Evolutionary conservation across 1,140 invertebrate genomes (phyloP), one percentile per base, ranked within the genome.

Genomic region (Dinoponera quadriceps): DNA sequence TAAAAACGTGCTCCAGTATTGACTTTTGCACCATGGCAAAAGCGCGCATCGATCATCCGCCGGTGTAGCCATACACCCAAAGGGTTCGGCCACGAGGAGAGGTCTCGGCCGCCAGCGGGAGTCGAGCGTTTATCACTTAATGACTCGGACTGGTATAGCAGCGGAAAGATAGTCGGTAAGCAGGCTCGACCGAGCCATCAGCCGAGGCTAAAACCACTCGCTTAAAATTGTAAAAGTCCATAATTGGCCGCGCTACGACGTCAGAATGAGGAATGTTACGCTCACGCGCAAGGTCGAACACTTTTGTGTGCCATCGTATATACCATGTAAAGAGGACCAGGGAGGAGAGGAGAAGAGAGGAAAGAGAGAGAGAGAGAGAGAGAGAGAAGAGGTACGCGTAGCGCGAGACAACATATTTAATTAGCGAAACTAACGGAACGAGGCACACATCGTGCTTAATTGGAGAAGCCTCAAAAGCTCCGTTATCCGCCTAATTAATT

Each of bases 101-200:
- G 57, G 77, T 71, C 74, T 60, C 44, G 20, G 63, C 48, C 83
- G 54, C 77, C 75, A 75, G 77, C 85, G 83, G 71, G 85, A 72
- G 77, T 81, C 71, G 29, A 72, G 49, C 71, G 83, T 87, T 87
- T 78, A 82, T 85, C 83, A 71, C 80, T 87, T 87, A 87, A 85
- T 87, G 83, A 87, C 78, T 82, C 57, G 62, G 71, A 71, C 57
- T 62, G 57, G 51, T 60, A 14, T 51, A 55, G 63, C 33, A n/a
- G 51, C 20, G 38, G 49, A 62, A 65, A 75, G 59, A 81, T 74
- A 55, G 44, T 77, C 55, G 68, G 65, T 84, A 68, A 55, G 27
- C 74, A 55, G 44, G 62, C 62, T 73, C 65, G 55, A 55, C 85
- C 68, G 71, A 85, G 66, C 71, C 62, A 65, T 86, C 77, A 63